A percentile compares a stretch with the other conserved stretches of the same genome.
phyloP scores from a whole-genome alignment of 2,113 vertebrate species.

The Alectura lathami region DNA sequence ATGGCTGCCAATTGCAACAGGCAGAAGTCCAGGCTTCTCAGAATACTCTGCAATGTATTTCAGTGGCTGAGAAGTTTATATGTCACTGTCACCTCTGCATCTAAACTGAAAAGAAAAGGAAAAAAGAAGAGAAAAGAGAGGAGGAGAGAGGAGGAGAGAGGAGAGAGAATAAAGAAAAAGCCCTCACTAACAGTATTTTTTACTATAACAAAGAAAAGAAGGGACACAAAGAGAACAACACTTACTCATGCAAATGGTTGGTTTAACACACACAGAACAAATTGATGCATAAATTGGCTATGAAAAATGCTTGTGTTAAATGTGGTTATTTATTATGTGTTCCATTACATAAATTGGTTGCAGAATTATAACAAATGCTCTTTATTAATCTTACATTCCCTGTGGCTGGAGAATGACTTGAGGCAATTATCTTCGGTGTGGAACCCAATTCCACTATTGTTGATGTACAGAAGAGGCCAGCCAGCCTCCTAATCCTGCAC shows the following conservation, averaged over 20 bases:
- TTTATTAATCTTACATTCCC: constrained; percentile 77
- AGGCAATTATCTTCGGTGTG: constrained; percentile 59
- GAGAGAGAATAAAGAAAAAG: not conserved
- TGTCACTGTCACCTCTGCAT: not conserved
- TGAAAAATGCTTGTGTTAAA: constrained; percentile 69
- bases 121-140: not conserved
- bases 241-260: constrained; percentile 64
- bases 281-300: constrained; percentile 71
- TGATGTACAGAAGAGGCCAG: constrained; percentile 15
- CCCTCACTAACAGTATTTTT: constrained; percentile 35
- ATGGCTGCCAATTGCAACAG: constrained; percentile 19
- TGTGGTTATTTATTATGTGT: constrained; percentile 74
- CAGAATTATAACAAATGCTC: constrained; percentile 75
- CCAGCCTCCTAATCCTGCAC: not conserved
- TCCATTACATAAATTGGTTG: constrained; percentile 75
- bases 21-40: not conserved
- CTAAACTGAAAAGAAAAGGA: not conserved
- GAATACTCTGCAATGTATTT: constrained; percentile 13
- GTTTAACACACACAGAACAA: constrained; percentile 68
- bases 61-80: not conserved
- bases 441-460: constrained; percentile 56
- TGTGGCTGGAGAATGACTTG: constrained; percentile 41
- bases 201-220: constrained; percentile 42
- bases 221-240: constrained; percentile 13
- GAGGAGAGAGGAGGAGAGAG: not conserved